Conservation (phyloP, 2,888 invertebrate genomes). For the Eupeodes latifasciatus region DNA sequence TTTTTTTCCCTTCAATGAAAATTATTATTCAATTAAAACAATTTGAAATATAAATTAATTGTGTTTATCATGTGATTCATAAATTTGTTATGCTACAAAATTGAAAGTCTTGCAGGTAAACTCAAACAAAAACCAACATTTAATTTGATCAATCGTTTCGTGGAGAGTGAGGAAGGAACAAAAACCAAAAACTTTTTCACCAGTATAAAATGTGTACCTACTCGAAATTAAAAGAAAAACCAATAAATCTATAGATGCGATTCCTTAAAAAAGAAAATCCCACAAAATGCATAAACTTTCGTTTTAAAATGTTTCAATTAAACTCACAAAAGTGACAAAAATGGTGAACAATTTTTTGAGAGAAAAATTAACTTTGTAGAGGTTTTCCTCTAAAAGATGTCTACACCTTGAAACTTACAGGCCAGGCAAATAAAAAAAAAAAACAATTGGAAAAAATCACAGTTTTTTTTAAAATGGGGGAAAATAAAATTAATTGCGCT, state of each 20-base stretch:
- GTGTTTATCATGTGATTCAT: conserved; percentile 56
- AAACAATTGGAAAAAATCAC: background rate
- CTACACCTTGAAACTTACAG: conserved; percentile 10
- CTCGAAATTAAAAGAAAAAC: conserved; percentile 49
- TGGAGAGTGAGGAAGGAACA: conserved; percentile 27
- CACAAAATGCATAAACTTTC: background rate
- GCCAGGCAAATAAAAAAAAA: conserved; percentile 4
- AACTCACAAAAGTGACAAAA: background rate
- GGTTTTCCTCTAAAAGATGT: conserved; percentile 1
- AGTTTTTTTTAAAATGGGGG: conserved; percentile 50
- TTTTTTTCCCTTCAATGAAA: conserved; percentile 48
- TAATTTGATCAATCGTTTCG: conserved; percentile 12
- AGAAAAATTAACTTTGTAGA: conserved; percentile 17
- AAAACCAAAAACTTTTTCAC: conserved; percentile 19
- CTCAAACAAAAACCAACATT: conserved; percentile 33
- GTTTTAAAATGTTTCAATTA: background rate
- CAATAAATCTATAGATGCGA: conserved; percentile 69
- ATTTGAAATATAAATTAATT: conserved; percentile 28
- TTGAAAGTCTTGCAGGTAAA: conserved; percentile 33
- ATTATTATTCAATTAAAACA: conserved; percentile 16
- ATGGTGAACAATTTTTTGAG: background rate
- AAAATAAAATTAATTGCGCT: conserved; percentile 25
- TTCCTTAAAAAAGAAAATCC: conserved; percentile 14
- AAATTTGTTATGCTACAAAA: conserved; percentile 1
- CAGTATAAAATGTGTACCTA: conserved; percentile 68